phyloP scores from a whole-genome alignment of 2,113 vertebrate species.

The Herpailurus yagouaroundi region DNA sequence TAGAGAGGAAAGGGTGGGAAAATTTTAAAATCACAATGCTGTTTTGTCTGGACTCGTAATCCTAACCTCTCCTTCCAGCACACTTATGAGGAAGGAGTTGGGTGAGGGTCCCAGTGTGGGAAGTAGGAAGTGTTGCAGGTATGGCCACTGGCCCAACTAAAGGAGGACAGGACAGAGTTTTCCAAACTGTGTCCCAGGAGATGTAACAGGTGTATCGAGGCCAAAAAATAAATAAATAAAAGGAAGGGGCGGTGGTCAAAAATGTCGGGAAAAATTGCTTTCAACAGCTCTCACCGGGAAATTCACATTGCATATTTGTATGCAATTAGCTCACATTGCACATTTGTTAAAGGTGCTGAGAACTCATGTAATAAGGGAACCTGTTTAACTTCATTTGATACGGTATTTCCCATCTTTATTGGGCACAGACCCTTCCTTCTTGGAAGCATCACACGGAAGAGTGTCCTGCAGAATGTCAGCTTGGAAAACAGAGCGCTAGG shows the following conservation, averaged over 20 bases:
- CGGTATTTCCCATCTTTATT: background rate
- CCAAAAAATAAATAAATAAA: background rate
- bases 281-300: background rate
- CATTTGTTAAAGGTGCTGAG: background rate
- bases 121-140: background rate
- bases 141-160: background rate
- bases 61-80: background rate
- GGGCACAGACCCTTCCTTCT: background rate
- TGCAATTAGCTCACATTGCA: background rate
- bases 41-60: background rate
- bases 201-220: background rate
- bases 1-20: background rate
- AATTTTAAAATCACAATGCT: background rate
- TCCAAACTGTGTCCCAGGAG: background rate
- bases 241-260: background rate
- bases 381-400: background rate
- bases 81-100: background rate
- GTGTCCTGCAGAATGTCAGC: background rate
- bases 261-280: background rate
- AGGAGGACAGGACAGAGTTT: background rate
- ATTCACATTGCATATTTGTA: background rate
- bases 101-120: too few species aligned
- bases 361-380: background rate
- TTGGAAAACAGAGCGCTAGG: background rate
- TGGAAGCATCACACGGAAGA: background rate